Conservation (phyloP, 1,140 invertebrate genomes). For the Procambarus clarkii region DNA sequence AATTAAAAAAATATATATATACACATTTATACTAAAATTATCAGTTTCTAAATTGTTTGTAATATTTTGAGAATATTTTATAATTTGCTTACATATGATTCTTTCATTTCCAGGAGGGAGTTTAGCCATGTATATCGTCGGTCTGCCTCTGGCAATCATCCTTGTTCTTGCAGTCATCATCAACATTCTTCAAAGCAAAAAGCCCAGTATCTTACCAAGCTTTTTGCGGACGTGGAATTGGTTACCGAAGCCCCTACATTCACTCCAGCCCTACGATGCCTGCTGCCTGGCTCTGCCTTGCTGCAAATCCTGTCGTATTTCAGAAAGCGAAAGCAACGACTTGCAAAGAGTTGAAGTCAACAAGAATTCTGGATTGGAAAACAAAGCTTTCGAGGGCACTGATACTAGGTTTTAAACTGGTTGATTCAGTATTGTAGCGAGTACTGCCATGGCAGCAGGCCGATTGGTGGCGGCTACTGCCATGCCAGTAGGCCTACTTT, state of each 20-base stretch:
- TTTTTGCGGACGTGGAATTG: constrained; percentile 78
- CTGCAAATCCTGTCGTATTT: constrained; percentile 50
- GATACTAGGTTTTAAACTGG: constrained; percentile 24
- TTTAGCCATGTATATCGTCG: constrained; percentile 43
- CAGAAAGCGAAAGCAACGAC: constrained; percentile 11
- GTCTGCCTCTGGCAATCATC: constrained; percentile 61
- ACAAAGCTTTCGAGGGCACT: constrained; percentile 32
- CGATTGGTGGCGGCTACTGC: not conserved
- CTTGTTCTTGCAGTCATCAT: constrained; percentile 74
- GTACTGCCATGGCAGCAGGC: not conserved
- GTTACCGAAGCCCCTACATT: constrained; percentile 77
- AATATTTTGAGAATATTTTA: not conserved
- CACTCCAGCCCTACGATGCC: constrained; percentile 76
- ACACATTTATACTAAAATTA: no score
- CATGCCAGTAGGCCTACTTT: not conserved
- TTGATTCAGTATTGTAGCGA: not conserved
- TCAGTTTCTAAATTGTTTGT: not conserved
- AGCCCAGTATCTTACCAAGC: constrained; percentile 75
- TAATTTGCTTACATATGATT: not conserved
- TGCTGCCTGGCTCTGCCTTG: constrained; percentile 53
- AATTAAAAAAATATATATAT: not conserved
- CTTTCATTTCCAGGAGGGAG: constrained; percentile 69
- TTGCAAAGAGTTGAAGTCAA: constrained; percentile 32
- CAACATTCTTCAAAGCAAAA: constrained; percentile 75
- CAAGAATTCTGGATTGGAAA: constrained; percentile 28